Percentiles rank a stretch among this genome's conserved stretches.
These are phyloP conservation scores for Rhagonycha fulva DNA, from an alignment of 2,888 invertebrate genomes.

Conservation along the genomic window DNA sequence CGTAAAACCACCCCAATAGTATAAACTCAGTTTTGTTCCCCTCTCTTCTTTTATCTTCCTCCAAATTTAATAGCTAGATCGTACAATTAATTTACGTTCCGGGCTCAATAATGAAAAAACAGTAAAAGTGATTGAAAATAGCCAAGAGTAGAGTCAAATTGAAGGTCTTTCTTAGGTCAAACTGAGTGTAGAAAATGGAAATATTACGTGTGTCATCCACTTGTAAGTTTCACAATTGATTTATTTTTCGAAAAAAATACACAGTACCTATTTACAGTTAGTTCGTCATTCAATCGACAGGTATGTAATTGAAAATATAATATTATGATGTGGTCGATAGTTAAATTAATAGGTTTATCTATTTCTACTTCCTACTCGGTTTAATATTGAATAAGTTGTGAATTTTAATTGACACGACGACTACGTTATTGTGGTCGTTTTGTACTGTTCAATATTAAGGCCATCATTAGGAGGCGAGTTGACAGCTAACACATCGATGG, in stretches of 20 bases:
- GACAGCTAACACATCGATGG: constrained; percentile 34
- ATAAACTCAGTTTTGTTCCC: no score
- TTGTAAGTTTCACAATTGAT: neutral
- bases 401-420: constrained; percentile 29
- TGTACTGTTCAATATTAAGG: constrained; percentile 31
- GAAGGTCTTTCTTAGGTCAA: neutral
- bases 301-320: neutral
- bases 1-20: no score
- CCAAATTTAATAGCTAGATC: no score
- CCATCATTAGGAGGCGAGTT: constrained; percentile 31
- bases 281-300: neutral
- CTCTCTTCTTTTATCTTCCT: no score
- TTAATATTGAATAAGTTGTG: constrained; percentile 17
- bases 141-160: neutral
- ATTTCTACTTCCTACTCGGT: neutral
- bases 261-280: neutral
- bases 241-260: neutral
- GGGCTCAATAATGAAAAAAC: neutral
- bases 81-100: no score
- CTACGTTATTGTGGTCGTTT: constrained; percentile 29
- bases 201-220: neutral
- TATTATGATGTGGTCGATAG: neutral
- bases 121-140: neutral
- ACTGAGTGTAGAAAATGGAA: neutral
- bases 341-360: neutral